phyloP scores from a whole-genome alignment of 1,140 invertebrate genomes.

The Papilio glaucus region DNA sequence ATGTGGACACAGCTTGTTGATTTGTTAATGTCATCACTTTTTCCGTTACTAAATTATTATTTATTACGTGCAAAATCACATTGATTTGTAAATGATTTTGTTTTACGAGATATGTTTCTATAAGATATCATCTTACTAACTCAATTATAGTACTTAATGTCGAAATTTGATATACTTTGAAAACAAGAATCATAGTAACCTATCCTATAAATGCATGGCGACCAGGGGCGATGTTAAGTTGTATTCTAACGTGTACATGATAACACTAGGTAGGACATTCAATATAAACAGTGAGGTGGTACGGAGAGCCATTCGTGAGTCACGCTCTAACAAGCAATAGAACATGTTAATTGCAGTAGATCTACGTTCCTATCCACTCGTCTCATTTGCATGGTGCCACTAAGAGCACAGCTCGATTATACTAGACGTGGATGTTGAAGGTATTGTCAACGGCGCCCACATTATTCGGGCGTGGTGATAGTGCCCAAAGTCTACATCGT shows the following conservation, averaged over 20 bases:
- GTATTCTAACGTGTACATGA: slow-evolving; percentile 5
- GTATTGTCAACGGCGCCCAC: background rate
- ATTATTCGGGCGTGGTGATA: background rate
- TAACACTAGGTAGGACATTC: background rate
- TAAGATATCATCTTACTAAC: no score
- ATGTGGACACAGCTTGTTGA: background rate
- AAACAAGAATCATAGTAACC: no score
- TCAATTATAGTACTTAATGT: no score
- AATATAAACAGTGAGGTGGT: slow-evolving; percentile 36
- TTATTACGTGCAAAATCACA: background rate
- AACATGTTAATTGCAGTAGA: slow-evolving; percentile 57
- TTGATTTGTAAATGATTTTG: background rate
- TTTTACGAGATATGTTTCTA: no score
- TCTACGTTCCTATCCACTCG: slow-evolving; percentile 40
- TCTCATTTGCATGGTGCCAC: slow-evolving; percentile 34
- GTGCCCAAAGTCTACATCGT: background rate
- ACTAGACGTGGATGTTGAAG: slow-evolving; percentile 1
- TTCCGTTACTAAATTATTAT: background rate
- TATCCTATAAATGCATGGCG: no score
- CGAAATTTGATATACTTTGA: no score
- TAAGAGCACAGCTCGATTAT: slow-evolving; percentile 28
- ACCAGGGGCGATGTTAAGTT: background rate
- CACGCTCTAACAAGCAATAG: slow-evolving; percentile 53
- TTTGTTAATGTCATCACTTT: background rate
- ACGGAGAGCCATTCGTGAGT: slow-evolving; percentile 67